Conservation (phyloP, 2,797 vertebrate genomes). For the Rhinella marina region DNA sequence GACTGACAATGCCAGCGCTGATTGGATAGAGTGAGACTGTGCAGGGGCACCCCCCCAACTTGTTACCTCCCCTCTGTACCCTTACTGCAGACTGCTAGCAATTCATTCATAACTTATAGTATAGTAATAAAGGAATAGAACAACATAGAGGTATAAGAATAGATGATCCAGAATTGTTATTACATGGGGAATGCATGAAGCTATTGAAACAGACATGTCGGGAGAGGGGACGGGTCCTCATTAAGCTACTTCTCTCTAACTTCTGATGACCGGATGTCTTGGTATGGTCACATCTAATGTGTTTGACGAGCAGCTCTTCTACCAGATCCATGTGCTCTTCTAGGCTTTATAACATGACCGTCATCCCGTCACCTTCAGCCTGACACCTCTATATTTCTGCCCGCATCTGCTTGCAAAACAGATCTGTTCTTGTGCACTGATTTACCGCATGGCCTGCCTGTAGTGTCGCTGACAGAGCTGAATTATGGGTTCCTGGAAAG, state of each 20-base stretch:
- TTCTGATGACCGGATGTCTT: not conserved
- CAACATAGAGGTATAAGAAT: too few relatives aligned
- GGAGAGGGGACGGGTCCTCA: too few relatives aligned
- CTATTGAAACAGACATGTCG: too few relatives aligned
- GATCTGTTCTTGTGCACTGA: not conserved
- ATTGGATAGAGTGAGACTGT: too few relatives aligned
- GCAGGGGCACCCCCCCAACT: too few relatives aligned
- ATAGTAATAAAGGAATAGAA: too few relatives aligned
- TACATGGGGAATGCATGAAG: too few relatives aligned
- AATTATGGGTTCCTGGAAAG: constrained; percentile 31
- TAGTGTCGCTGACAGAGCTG: constrained; percentile 19
- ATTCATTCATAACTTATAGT: too few relatives aligned
- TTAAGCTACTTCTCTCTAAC: not conserved
- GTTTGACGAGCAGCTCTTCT: not conserved
- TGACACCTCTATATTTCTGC: not conserved
- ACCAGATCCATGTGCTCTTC: constrained; percentile 10
- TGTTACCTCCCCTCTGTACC: too few relatives aligned
- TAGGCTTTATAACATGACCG: not conserved
- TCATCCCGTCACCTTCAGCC: not conserved
- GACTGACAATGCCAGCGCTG: too few relatives aligned
- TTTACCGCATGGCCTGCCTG: not conserved
- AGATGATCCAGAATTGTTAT: too few relatives aligned
- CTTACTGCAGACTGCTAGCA: too few relatives aligned
- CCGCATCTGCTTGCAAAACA: constrained; percentile 15
- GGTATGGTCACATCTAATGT: not conserved